These are phyloP conservation scores for Patella vulgata DNA, from an alignment of 1,140 invertebrate species.

Conservation along the genomic window DNA sequence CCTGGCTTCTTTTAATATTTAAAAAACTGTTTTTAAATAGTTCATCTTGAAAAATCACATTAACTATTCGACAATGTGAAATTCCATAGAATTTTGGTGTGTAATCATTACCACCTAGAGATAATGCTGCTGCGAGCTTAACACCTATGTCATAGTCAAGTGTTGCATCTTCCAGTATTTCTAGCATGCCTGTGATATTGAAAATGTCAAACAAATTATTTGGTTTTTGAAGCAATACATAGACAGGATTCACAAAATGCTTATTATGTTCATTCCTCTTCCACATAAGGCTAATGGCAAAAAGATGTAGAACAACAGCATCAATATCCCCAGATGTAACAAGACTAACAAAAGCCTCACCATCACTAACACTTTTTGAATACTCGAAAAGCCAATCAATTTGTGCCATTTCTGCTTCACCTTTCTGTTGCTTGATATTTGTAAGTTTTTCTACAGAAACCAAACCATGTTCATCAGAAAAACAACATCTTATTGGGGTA, in stretches of 20 bases:
- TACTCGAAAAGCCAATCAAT: slow-evolving; percentile 9
- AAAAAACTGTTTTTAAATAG: not conserved
- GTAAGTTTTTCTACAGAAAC: not conserved
- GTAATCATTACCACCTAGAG: slow-evolving; percentile 23
- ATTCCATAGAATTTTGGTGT: slow-evolving; percentile 16
- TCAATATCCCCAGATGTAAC: slow-evolving; percentile 22
- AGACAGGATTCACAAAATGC: not conserved
- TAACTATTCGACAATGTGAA: not conserved
- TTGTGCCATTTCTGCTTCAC: slow-evolving; percentile 14
- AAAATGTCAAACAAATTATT: slow-evolving; percentile 4
- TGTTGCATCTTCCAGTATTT: slow-evolving; percentile 1
- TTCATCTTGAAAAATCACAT: not conserved
- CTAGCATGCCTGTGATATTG: slow-evolving; percentile 12
- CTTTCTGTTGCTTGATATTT: slow-evolving; percentile 10
- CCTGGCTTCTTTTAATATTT: no score
- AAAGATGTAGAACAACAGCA: slow-evolving; percentile 15
- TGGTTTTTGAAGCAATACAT: slow-evolving; percentile 5
- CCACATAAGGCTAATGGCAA: not conserved
- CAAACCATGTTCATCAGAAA: not conserved
- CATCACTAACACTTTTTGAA: not conserved
- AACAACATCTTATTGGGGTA: slow-evolving; percentile 2
- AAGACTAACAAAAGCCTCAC: slow-evolving; percentile 3
- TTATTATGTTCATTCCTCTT: not conserved
- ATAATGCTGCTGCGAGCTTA: slow-evolving; percentile 11
- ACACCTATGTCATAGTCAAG: slow-evolving; percentile 6